Base-by-base conservation (phyloP, 2,797 vertebrate genomes). In the Cirrhinus molitorella region DNA sequence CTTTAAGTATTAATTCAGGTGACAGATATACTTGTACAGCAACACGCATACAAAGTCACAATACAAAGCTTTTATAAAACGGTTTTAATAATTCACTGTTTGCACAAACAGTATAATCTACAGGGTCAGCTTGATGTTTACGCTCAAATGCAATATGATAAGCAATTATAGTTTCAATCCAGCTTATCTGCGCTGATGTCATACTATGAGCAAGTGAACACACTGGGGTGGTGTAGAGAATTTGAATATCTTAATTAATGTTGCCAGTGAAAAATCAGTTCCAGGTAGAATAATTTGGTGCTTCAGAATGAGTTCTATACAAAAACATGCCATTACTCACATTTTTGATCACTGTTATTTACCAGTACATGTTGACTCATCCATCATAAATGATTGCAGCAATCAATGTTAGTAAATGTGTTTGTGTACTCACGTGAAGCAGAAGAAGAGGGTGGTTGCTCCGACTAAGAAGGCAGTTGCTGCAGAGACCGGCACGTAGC, bases 391-490 rank as follows among this genome's bases (percentile, higher is more conserved):
- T 51, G 76, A 51, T 66, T 66, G 37, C 28, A 25, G 45, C 66
- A 84, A 25, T 55, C 31, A n/a, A 21, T 51, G 65, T 43, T 23
- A 45, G 17, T 49, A 47, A 61, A 57, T 3, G 17, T 67, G 34
- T n/a, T 2, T 45, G 23, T 51, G 45, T 85, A 98, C 98, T 99
- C 94, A 99, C 98, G 98, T 99, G 93, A 99, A 99, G 91, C 96
- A 96, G 91, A 99, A 99, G 95, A 99, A 99, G 86, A 99, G 97
- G 0, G 97, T 98, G 67, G 97, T 99, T 85, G 98, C 96, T 88
- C 98, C 98, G 84, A 99, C 97, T 79, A 99, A 93, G 95, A 99
- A 98, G 95, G 97, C 92, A n/a, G 97, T 97, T 21, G 98, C 98
- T 28, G 97, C 98, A 0, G 97, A 97, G 89, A 99, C 97, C 0